Evolutionary conservation across 2,888 invertebrate species (phyloP).

Genomic region (Abrostola tripartita): DNA sequence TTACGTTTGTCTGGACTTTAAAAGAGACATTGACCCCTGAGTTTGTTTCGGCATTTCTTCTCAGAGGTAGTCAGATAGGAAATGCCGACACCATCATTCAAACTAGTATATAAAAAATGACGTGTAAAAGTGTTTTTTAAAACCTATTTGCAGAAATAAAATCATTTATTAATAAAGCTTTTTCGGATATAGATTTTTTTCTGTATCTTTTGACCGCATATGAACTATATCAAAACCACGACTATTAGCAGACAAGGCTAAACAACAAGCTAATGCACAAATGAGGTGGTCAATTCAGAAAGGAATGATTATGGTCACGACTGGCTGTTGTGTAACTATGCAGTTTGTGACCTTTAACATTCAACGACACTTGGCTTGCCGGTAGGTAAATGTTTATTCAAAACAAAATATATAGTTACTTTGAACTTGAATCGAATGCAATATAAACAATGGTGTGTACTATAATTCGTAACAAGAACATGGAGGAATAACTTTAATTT

Average conservation of each 20-base stretch:
- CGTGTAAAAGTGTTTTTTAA: too few relatives aligned
- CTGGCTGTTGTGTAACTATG: background rate
- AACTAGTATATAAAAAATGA: too few relatives aligned
- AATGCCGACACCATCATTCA: too few relatives aligned
- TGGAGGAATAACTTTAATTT: too few relatives aligned
- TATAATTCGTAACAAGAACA: too few relatives aligned
- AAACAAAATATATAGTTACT: background rate
- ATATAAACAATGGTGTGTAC: too few relatives aligned
- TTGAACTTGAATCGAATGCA: background rate
- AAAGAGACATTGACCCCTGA: too few relatives aligned
- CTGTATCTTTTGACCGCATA: background rate
- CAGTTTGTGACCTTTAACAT: conserved; percentile 1
- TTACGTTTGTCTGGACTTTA: too few relatives aligned
- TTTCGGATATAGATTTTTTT: background rate
- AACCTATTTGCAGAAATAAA: too few relatives aligned
- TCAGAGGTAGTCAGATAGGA: too few relatives aligned
- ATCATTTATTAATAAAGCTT: too few relatives aligned
- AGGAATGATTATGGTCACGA: background rate
- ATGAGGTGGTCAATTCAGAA: conserved; percentile 1
- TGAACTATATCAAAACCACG: background rate
- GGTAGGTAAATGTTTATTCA: background rate
- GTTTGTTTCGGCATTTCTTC: too few relatives aligned
- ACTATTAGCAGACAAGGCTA: background rate
- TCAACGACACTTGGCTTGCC: background rate
- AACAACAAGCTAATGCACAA: background rate